phyloP scores from a whole-genome alignment of 2,113 vertebrate genomes.

The Sminthopsis crassicaudata region DNA sequence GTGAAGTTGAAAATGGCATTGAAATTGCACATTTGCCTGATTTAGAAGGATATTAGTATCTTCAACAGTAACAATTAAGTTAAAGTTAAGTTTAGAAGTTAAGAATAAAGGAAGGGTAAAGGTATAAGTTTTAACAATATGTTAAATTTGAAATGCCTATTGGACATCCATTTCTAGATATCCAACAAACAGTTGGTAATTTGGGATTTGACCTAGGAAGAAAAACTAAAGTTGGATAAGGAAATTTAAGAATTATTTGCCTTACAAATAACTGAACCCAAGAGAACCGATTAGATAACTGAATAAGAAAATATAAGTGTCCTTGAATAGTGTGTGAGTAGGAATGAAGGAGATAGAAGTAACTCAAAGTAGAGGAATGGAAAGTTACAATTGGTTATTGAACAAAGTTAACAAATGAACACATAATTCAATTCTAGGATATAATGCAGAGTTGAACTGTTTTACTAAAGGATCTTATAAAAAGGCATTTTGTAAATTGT shows the following conservation, averaged over 20 bases:
- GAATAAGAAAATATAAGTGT: neutral
- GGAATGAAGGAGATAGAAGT: neutral
- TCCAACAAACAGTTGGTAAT: neutral
- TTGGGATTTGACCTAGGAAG: neutral
- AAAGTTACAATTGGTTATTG: neutral
- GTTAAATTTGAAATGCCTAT: neutral
- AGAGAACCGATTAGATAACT: neutral
- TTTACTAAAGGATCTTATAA: neutral
- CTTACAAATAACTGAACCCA: neutral
- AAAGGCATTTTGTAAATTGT: neutral
- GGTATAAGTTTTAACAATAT: too few species aligned
- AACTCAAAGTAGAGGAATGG: neutral
- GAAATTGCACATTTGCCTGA: neutral
- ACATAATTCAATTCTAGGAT: neutral
- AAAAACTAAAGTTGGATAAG: neutral
- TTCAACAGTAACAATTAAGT: neutral
- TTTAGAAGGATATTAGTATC: neutral
- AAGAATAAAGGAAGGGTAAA: too few species aligned
- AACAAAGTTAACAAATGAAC: neutral
- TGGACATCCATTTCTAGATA: neutral
- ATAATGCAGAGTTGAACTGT: neutral
- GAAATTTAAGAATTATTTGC: neutral
- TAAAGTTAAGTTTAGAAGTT: too few species aligned
- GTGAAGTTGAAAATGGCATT: neutral
- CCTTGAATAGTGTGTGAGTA: neutral